Base-by-base conservation (phyloP, 2,888 invertebrate genomes). In the Lysandra coridon region DNA sequence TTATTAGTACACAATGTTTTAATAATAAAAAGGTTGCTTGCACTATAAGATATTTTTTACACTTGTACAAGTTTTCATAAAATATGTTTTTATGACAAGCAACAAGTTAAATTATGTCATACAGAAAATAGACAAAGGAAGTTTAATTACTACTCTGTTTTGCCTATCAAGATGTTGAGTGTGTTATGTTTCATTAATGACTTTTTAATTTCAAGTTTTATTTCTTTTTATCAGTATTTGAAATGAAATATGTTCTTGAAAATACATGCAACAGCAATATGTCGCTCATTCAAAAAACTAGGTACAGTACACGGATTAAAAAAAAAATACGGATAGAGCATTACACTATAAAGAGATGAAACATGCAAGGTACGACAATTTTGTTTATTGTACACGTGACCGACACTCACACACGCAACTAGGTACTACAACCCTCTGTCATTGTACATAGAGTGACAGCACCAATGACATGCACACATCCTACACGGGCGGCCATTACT, bases 81-180 rank as follows among this genome's bases (percentile, higher is more conserved):
- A 62, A 62, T 23, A 64, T 64, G 64, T 64, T 30, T 5, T 64
- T 1, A 30, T 30, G 10, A 64, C 64, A 64, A 64, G 30, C 64
- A 64, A 64, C 64, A 64, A 64, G 64, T 64, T 30, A 64, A 64
- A 23, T 64, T 23, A 64, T 64, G 64, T 64, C 30, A 64, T 64
- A 10, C 23, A 64, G 64, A 64, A 30, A 62, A 64, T 30, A 30
- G 64, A 64, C 64, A 64, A 64, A 64, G 64, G 64, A 30, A 64
- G 62, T 62, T 57, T 30, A 64, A 12, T 10, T 4, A 30, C 64
- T 30, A 30, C 23, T 12, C 30, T 4, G 30, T 12, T 64, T 64
- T 64, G 64, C 7, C 64, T 30, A 64, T 12, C 10, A 30, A 10
- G 7, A 1, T 64, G 64, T 64, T 64, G 1, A 64, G 10, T 62